phyloP scores from a whole-genome alignment of 2,113 vertebrate genomes.

The Actenoides lindsayi region DNA sequence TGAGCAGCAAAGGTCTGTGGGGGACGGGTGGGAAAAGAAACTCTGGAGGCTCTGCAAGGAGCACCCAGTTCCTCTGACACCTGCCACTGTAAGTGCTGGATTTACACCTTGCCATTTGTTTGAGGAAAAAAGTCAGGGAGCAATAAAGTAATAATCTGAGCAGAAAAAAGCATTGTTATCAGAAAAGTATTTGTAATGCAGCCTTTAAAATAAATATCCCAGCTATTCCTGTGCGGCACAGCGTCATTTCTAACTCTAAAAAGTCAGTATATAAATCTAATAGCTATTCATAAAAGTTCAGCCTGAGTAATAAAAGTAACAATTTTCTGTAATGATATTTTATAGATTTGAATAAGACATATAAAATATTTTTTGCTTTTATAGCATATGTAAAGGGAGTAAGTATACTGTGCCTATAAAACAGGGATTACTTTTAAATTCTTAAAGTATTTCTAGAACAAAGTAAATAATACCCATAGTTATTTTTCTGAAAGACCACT shows the following conservation, averaged over 20 bases:
- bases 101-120: background rate
- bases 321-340: conserved; percentile 67
- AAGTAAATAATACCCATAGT: background rate
- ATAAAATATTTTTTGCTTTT: conserved; percentile 67
- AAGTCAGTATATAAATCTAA: conserved; percentile 61
- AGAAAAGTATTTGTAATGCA: conserved; percentile 34
- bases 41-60: background rate
- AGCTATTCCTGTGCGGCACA: conserved; percentile 40
- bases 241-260: conserved; percentile 46
- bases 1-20: background rate
- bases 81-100: background rate
- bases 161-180: conserved; percentile 31
- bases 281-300: conserved; percentile 65
- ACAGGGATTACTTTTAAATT: conserved; percentile 26
- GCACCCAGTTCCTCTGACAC: background rate
- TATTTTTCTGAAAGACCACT: background rate
- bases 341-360: conserved; percentile 66
- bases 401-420: background rate
- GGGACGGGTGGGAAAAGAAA: background rate
- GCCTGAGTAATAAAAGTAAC: conserved; percentile 66
- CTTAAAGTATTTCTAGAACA: conserved; percentile 42
- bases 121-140: background rate
- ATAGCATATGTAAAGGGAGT: conserved; percentile 14
- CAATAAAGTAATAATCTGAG: background rate
- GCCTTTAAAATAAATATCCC: conserved; percentile 48